These are phyloP conservation scores for Callithrix jacchus DNA, from an alignment of 2,113 vertebrate species.

Conservation along the genomic window DNA sequence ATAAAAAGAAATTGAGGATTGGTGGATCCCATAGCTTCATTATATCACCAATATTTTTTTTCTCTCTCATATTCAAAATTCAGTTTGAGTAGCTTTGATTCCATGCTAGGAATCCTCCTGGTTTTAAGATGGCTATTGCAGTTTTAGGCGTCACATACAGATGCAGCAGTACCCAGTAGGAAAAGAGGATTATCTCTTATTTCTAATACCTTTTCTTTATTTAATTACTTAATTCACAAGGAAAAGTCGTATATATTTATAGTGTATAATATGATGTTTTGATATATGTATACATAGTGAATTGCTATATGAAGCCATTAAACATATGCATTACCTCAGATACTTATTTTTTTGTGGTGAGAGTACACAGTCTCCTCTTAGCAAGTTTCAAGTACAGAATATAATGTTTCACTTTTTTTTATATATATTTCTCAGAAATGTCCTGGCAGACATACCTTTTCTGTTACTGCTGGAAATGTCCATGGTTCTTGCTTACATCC, in stretches of 20 bases:
- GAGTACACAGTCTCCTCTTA: neutral
- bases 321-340: neutral
- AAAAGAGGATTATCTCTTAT: neutral
- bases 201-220: neutral
- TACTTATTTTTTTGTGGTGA: neutral
- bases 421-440: neutral
- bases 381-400: neutral
- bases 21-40: neutral
- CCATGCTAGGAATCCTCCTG: neutral
- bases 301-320: neutral
- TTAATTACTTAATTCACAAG: neutral
- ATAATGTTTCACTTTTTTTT: neutral
- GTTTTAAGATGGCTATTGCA: accelerated
- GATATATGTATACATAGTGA: neutral
- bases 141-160: neutral
- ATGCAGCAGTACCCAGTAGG: neutral
- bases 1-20: neutral
- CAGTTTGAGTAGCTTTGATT: neutral
- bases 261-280: neutral
- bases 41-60: neutral
- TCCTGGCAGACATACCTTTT: neutral
- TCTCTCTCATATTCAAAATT: neutral
- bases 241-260: neutral
- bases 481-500: neutral
- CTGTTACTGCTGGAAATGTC: neutral